Base-by-base conservation (phyloP, 2,113 vertebrate genomes). In the Forbesichthys agassizii region DNA sequence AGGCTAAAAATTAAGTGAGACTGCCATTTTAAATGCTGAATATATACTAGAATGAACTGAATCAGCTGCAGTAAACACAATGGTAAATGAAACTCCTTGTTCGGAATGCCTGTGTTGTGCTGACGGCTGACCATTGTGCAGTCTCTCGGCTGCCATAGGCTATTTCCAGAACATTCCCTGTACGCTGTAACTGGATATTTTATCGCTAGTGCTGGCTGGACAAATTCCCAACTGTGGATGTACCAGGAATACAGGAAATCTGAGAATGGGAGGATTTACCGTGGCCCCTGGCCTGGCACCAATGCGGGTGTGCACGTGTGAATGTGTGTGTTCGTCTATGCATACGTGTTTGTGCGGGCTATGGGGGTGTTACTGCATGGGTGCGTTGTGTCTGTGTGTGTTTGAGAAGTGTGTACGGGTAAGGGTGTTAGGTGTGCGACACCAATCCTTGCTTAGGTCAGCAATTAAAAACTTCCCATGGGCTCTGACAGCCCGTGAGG, bases 201-300 rank as follows among this genome's bases (percentile, higher is more conserved):
- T 54, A 16, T 36, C 27, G 6, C 13, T 65, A 33, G 14, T 51
- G 63, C 55, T 16, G 46, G 42, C 18, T 11, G 11, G 18, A 47
- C 65, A 67, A 42, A 67, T 67, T 67, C 52, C 65, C 18, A 60
- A 57, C 54, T 12, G 33, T 36, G 65, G 65, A 67, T 56, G 58
- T 48, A 18, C 18, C 33, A 60, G 49, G 69, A 64, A 56, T 56
- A 20, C 42, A 13, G 54, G 68, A 70, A 51, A 27, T 18, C 5
- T 6, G 46, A 48, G 53, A 16, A n/a, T 48, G 27, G 57, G 56
- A 16, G 57, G 48, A 11, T 52, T 33, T 8, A 16, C 63, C n/a
- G 16, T 42, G 47, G 66, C 12, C 18, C 16, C 56, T 33, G 33
- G 56, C 55, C 13, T 13, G 57, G 57, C 61, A 10, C 13, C 33